Evolutionary conservation across 1,140 invertebrate genomes (phyloP).

Genomic region (Maconellicoccus hirsutus): DNA sequence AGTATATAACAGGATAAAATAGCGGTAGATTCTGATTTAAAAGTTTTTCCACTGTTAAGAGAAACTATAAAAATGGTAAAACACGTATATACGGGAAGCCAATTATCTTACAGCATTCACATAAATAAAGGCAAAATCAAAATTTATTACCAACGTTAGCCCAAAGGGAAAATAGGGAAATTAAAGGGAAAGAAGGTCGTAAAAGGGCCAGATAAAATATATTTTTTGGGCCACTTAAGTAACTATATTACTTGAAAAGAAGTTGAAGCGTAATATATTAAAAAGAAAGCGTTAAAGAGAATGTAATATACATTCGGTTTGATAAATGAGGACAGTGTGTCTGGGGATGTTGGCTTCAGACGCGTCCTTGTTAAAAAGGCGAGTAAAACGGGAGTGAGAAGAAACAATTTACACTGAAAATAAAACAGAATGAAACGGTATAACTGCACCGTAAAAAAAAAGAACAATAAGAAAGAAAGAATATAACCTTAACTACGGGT

Average conservation of each 20-base stretch:
- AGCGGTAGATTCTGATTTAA: constrained; percentile 21
- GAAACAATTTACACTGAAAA: constrained; percentile 22
- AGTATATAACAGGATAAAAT: constrained; percentile 15
- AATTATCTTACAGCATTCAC: constrained; percentile 20
- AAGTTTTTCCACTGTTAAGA: constrained; percentile 18
- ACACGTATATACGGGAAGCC: constrained; percentile 19
- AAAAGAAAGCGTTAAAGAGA: constrained; percentile 20
- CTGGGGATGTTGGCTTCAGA: constrained; percentile 21
- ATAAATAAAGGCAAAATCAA: constrained; percentile 20
- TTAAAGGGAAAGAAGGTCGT: constrained; percentile 19
- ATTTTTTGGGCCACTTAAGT: constrained; percentile 21
- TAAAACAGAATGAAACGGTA: constrained; percentile 17
- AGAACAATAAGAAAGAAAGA: constrained; percentile 16
- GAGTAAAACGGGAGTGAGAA: constrained; percentile 17
- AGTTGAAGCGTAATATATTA: constrained; percentile 22
- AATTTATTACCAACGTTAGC: constrained; percentile 21
- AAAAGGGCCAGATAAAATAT: constrained; percentile 19
- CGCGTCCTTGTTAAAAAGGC: constrained; percentile 21
- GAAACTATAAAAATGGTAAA: constrained; percentile 22
- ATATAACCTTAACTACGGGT: constrained; percentile 18
- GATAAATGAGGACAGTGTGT: constrained; percentile 22
- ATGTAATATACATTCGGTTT: constrained; percentile 21
- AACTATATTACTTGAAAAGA: constrained; percentile 22
- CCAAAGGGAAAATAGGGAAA: constrained; percentile 20
- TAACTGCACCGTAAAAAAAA: constrained; percentile 19